Conservation (phyloP, 2,888 invertebrate genomes). For the Brachypterus glaber region DNA sequence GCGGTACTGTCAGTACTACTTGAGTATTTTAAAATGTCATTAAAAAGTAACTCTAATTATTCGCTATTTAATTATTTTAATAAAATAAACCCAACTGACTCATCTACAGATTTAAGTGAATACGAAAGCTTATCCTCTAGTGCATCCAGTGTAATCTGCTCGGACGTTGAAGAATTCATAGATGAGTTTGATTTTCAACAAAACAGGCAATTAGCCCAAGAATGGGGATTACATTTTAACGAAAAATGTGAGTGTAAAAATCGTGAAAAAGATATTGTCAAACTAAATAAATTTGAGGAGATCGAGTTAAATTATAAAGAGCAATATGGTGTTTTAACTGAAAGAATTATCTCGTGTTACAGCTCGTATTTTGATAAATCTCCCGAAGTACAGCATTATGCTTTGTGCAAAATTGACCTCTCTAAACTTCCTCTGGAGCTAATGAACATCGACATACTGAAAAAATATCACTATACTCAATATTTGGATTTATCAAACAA, state of each 20-base stretch:
- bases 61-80: no score
- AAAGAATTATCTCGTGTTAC: conserved; percentile 45
- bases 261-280: conserved; percentile 4
- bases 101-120: no score
- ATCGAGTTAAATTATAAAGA: conserved; percentile 27
- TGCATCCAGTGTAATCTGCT: no score
- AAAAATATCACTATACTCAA: conserved; percentile 49
- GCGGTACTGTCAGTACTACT: no score
- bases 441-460: conserved; percentile 44
- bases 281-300: conserved; percentile 19
- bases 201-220: no score
- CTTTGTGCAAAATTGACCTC: conserved; percentile 44
- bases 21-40: no score
- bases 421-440: conserved; percentile 31
- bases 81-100: no score
- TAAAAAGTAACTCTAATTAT: no score
- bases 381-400: conserved; percentile 46
- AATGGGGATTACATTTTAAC: not conserved
- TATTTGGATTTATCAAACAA: conserved; percentile 53
- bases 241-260: not conserved
- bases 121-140: no score
- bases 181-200: no score
- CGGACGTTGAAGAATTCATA: no score
- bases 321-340: conserved; percentile 42
- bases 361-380: conserved; percentile 46